Conservation (phyloP, 1,140 invertebrate species). For the Carcinoscorpius rotundicauda region DNA sequence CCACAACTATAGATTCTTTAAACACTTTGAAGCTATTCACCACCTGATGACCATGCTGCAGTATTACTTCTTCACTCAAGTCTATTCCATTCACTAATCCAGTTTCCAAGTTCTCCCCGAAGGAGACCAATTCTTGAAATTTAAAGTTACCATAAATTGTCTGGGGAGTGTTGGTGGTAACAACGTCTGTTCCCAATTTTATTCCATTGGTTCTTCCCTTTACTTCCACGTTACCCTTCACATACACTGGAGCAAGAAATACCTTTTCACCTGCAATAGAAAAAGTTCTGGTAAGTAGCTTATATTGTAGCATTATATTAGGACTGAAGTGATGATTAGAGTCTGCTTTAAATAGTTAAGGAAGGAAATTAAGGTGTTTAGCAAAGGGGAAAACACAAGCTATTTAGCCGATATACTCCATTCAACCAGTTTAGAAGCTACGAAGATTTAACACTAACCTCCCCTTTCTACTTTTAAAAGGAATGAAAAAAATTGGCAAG, state of each 20-base stretch:
- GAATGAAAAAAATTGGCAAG: no score
- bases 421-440: no score
- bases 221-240: neutral
- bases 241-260: neutral
- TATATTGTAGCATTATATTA: no score
- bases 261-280: neutral
- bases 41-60: neutral
- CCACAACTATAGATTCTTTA: neutral
- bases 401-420: no score
- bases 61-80: conserved; percentile 1
- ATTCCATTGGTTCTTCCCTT: neutral
- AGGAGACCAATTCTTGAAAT: neutral
- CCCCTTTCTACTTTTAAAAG: no score
- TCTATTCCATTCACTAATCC: conserved; percentile 7
- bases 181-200: neutral
- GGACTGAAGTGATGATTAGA: no score
- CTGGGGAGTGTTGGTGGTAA: conserved; percentile 7
- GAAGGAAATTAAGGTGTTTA: no score
- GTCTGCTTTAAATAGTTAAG: no score
- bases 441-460: no score
- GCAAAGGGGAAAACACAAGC: no score
- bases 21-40: conserved; percentile 7
- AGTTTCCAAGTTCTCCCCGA: neutral
- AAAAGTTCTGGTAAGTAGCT: no score
- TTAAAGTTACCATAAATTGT: neutral